Percentiles rank a stretch among this genome's conserved stretches.
These are phyloP conservation scores for Thymelicus acteon DNA, from an alignment of 2,888 invertebrate genomes.

Conservation along the genomic window DNA sequence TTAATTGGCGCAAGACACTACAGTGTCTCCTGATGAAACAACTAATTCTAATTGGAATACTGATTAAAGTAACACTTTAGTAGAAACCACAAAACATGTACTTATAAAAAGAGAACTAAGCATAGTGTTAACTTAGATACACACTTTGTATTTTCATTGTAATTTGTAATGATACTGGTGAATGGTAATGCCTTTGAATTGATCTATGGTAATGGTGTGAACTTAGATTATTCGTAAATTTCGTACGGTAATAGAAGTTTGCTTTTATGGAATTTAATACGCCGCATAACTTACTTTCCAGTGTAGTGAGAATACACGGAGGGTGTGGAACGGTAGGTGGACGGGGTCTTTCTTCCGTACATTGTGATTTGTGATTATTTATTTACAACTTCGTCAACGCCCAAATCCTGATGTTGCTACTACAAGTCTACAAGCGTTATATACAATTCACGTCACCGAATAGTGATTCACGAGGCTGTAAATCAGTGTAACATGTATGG, in stretches of 20 bases:
- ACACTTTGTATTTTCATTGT: no score
- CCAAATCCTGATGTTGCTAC: not conserved
- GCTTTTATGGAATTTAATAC: not conserved
- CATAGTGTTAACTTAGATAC: no score
- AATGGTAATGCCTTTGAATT: no score
- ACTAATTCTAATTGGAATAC: no score
- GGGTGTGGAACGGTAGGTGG: slow-evolving; percentile 92
- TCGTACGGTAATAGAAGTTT: not conserved
- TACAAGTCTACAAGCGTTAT: not conserved
- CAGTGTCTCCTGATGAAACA: no score
- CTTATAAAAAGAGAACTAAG: no score
- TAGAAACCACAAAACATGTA: no score
- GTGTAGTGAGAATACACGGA: slow-evolving; percentile 96
- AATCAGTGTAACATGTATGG: not conserved
- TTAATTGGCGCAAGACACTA: no score
- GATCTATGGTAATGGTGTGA: no score
- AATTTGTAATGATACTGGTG: no score
- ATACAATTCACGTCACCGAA: not conserved
- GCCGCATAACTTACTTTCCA: slow-evolving; percentile 80
- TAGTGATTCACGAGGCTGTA: not conserved
- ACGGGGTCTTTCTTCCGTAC: slow-evolving; percentile 93
- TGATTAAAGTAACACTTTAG: no score
- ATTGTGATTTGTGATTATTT: slow-evolving; percentile 56
- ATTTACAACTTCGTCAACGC: slow-evolving; percentile 15
- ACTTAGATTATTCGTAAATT: not conserved